Base-by-base conservation (phyloP, 2,888 invertebrate genomes). In the Pseudeuparius sepicola region DNA sequence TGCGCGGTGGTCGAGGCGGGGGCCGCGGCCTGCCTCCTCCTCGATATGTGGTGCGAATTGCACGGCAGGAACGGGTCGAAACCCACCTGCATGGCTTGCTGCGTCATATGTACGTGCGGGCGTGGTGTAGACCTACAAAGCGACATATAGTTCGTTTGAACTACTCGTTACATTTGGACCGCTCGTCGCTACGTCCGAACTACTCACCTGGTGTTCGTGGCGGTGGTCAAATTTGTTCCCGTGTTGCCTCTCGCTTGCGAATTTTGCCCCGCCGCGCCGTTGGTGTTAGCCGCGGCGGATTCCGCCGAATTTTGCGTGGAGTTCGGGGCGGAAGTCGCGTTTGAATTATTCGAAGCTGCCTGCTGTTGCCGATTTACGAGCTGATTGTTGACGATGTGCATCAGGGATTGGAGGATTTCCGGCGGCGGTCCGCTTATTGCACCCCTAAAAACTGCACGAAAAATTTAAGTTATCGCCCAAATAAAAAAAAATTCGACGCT, bases 11-110 rank as follows among this genome's bases (percentile, higher is more conserved):
- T n/a, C n/a, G n/a, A n/a, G n/a, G n/a, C n/a, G n/a, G n/a, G n/a
- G n/a, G n/a, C 20, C 7, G n/a, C 20, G 20, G n/a, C n/a, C 6
- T 20, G n/a, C 14, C 50, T 42, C 13, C 53, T 40, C 17, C 48
- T 48, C 1, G 67, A 67, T 31, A 78, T 65, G 49, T 80, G 80
- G 57, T 79, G 78, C 20, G 78, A 80, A 54, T 74, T 77, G 53
- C 82, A 83, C 2, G 77, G 77, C 45, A 83, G 61, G 51, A 78
- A 79, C 17, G 73, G 74, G 59, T 78, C 77, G 43, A 75, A 73
- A 35, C 68, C 56, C 37, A 50, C 65, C 43, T 70, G 71, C 44
- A 75, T 64, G 9, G 71, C 64, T 47, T 67, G 67, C 37, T 70
- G 64, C 9, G 72, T 70, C 28, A 76, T 66, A 52, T 78, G 78